A percentile compares a stretch with the other conserved stretches of the same genome.
These are phyloP conservation scores for Gallinago undulata DNA, from an alignment of 2,113 vertebrate genomes.

Conservation along the genomic window DNA sequence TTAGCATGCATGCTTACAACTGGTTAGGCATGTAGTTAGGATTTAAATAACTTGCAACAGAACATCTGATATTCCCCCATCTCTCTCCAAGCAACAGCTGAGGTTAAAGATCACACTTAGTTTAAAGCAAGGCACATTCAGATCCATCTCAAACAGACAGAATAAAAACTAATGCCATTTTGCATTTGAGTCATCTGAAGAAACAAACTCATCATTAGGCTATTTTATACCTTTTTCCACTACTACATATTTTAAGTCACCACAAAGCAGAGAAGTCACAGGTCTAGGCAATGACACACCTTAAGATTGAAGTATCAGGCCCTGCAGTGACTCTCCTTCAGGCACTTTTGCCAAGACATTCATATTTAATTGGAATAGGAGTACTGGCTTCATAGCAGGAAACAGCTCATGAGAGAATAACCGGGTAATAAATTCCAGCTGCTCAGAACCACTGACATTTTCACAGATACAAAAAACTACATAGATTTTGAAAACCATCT, in stretches of 20 bases:
- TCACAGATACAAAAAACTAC: background rate
- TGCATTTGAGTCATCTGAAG: background rate
- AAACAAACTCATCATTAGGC: background rate
- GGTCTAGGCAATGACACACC: background rate
- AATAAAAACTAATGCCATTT: background rate
- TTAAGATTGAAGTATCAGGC: background rate
- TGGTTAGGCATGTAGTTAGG: background rate
- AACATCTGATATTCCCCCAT: background rate
- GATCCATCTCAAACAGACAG: background rate
- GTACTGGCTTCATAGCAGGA: background rate
- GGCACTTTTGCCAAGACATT: background rate
- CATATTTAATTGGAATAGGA: background rate
- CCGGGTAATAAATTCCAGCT: background rate
- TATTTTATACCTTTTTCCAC: background rate
- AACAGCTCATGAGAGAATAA: background rate
- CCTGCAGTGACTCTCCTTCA: background rate
- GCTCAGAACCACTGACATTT: background rate
- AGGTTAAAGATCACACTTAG: background rate
- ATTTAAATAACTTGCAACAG: background rate
- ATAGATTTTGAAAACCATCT: background rate
- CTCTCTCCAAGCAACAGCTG: background rate
- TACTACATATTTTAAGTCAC: background rate
- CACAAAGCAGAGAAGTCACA: background rate
- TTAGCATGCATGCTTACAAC: background rate
- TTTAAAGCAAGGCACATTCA: background rate